Base-by-base conservation (phyloP, 2,113 vertebrate species). In the Mionectes macconnelli region DNA sequence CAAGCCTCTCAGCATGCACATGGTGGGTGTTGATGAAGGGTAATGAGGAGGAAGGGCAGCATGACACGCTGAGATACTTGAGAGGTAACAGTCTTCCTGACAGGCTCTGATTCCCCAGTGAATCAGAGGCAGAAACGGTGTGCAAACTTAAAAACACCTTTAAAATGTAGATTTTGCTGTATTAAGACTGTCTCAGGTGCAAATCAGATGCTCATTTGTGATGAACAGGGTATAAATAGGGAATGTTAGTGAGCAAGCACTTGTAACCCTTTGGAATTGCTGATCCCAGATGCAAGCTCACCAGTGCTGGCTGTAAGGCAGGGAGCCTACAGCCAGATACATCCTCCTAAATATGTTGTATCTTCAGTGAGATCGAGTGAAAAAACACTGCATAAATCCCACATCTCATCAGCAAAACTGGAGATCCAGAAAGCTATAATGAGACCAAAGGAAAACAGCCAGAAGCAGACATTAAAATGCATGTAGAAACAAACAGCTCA, bases 121-220 rank as follows among this genome's bases (percentile, higher is more conserved):
- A 75, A 60, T n/a, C 39, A 44, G 30, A 84, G 10, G 63, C 37
- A 90, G 40, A 72, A 62, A 80, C 27, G 5, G 9, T 3, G 6
- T n/a, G 30, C 37, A 78, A 80, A 45, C 33, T 70, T 30, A 21
- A 50, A 50, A 78, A 45, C 39, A 64, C 8, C 44, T 75, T 60
- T 60, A 52, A 37, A 75, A 82, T n/a, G 27, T 3, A 10, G 23
- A 53, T 84, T 84, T 79, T 40, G 24, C 18, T 64, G 37, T 9
- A 39, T 73, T 49, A 83, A 47, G 12, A 15, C 12, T 42, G 19
- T 31, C 8, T 3, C 42, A 47, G 23, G 14, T 53, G 35, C 3
- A 45, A 57, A 39, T 16, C 4, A 39, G 14, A 35, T 0, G 0
- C 33, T 22, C 16, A 3, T 35, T 35, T 78, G n/a, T 60, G 66